These are phyloP conservation scores for Ichneumoninae sp. DNA, from an alignment of 2,888 invertebrate genomes.

Conservation along the genomic window DNA sequence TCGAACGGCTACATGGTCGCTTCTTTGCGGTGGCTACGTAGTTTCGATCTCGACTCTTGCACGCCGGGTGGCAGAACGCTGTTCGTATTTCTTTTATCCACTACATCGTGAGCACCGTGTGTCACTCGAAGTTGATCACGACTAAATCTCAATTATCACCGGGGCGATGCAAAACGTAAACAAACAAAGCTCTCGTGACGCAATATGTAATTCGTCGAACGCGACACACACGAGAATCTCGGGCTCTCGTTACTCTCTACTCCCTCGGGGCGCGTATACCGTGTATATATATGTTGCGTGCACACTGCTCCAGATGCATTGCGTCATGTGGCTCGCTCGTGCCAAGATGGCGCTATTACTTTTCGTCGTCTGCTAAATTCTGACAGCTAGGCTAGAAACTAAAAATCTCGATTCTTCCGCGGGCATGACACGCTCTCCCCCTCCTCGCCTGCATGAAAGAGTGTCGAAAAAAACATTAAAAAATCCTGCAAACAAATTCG, in stretches of 20 bases:
- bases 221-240: conserved; percentile 32
- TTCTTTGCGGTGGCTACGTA: conserved; percentile 4
- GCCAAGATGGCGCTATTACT: conserved; percentile 54
- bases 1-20: background rate
- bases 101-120: background rate
- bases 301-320: conserved; percentile 38
- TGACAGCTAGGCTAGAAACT: conserved; percentile 48
- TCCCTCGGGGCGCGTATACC: conserved; percentile 29
- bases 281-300: conserved; percentile 28
- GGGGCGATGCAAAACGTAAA: conserved; percentile 58
- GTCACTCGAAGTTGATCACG: conserved; percentile 40
- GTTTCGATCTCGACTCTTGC: background rate
- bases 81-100: background rate
- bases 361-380: conserved; percentile 63
- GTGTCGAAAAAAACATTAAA: background rate
- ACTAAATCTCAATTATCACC: background rate
- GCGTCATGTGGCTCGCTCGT: conserved; percentile 29
- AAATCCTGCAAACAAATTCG: background rate
- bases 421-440: background rate
- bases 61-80: background rate
- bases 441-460: background rate
- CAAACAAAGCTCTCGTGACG: conserved; percentile 68
- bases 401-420: background rate
- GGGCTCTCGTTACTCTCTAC: conserved; percentile 10
- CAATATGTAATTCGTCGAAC: conserved; percentile 55